A percentile compares a stretch with the other conserved stretches of the same genome.
These are phyloP conservation scores for Leptarthrus brevirostris DNA, from an alignment of 2,888 invertebrate genomes.

Conservation along the genomic window DNA sequence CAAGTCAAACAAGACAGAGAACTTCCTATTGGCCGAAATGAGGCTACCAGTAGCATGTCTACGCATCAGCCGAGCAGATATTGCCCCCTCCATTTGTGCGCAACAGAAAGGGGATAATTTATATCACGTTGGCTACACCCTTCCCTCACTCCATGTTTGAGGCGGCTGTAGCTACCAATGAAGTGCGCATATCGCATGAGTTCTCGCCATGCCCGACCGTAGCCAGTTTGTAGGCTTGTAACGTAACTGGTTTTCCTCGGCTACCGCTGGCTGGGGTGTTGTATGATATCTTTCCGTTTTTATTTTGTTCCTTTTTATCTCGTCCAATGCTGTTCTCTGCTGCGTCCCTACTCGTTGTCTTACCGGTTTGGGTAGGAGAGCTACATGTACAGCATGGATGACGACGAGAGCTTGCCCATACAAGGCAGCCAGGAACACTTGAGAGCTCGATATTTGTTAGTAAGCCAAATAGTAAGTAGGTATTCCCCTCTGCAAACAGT, in stretches of 20 bases:
- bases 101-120: slow-evolving; percentile 36
- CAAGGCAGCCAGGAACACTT: slow-evolving; percentile 60
- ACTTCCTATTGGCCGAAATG: slow-evolving; percentile 17
- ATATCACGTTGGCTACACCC: slow-evolving; percentile 13
- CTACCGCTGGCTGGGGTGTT: background rate
- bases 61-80: background rate
- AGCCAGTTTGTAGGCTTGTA: background rate
- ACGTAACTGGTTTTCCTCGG: slow-evolving; percentile 37
- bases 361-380: slow-evolving; percentile 22
- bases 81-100: slow-evolving; percentile 15
- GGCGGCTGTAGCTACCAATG: slow-evolving; percentile 10
- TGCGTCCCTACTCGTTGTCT: slow-evolving; percentile 29
- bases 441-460: slow-evolving; percentile 68
- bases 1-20: slow-evolving; percentile 6
- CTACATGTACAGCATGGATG: slow-evolving; percentile 10
- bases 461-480: slow-evolving; percentile 69
- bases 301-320: background rate
- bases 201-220: slow-evolving; percentile 9
- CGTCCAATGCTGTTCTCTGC: slow-evolving; percentile 21
- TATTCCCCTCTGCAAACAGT: slow-evolving; percentile 69
- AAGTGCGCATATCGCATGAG: slow-evolving; percentile 27
- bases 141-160: background rate
- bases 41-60: slow-evolving; percentile 37
- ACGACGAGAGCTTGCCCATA: slow-evolving; percentile 25
- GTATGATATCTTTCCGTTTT: slow-evolving; percentile 24